Percentiles rank a stretch among this genome's conserved stretches.
Conservation (phyloP, 2,113 vertebrate genomes). For the Barbus barbus region DNA sequence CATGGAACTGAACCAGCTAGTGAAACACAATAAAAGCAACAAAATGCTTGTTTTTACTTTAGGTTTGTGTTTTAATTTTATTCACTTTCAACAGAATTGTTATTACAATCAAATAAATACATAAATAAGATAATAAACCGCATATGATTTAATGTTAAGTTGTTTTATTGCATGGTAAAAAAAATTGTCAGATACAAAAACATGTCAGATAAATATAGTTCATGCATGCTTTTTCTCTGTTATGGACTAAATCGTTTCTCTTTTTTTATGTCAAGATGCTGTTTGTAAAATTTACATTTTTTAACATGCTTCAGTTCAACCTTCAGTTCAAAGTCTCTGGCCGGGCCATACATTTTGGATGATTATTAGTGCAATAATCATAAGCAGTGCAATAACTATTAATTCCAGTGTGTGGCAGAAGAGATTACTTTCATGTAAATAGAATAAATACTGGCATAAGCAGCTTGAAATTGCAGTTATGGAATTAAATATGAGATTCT, state of each 20-base stretch:
- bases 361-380: neutral
- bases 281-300: neutral
- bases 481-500: neutral
- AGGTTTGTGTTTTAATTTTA: neutral
- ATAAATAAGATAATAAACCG: neutral
- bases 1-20: too few species aligned
- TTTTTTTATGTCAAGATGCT: too few species aligned
- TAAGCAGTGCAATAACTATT: neutral
- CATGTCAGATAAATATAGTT: neutral
- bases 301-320: neutral
- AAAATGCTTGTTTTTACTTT: too few species aligned
- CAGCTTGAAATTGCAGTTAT: neutral
- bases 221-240: neutral
- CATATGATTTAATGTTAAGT: neutral
- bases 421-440: neutral
- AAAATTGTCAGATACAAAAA: too few species aligned
- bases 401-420: neutral
- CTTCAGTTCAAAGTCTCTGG: neutral
- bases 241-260: neutral
- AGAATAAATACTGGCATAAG: neutral
- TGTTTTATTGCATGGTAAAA: neutral
- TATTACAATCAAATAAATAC: neutral
- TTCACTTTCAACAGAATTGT: neutral
- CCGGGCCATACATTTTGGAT: neutral
- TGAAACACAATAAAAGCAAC: too few species aligned